These are phyloP conservation scores for Philhelius pedissequus DNA, from an alignment of 2,888 invertebrate species.

Conservation along the genomic window DNA sequence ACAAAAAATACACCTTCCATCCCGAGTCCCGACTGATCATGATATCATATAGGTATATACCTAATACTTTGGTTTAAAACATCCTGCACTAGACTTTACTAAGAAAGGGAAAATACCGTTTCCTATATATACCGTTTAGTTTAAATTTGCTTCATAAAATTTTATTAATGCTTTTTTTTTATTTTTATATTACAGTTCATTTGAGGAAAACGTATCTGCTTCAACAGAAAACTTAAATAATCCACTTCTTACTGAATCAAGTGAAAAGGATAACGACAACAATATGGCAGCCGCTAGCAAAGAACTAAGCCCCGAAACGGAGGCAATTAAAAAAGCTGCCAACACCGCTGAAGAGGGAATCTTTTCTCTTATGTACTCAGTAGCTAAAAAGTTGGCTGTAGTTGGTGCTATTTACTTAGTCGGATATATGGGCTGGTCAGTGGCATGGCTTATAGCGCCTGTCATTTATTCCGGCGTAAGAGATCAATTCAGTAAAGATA, in stretches of 20 bases:
- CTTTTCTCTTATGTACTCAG: constrained; percentile 82
- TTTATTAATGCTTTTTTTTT: neutral
- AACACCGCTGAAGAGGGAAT: constrained; percentile 78
- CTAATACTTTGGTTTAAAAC: too few relatives aligned
- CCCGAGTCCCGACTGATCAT: too few relatives aligned
- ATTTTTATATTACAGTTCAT: constrained; percentile 41
- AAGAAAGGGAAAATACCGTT: too few relatives aligned
- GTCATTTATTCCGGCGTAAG: constrained; percentile 88
- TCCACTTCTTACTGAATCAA: neutral
- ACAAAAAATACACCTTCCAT: too few relatives aligned
- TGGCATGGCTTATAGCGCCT: constrained; percentile 91
- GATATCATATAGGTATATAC: too few relatives aligned
- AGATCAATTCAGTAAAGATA: constrained; percentile 88
- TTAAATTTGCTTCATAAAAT: too few relatives aligned
- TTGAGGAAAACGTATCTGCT: constrained; percentile 28
- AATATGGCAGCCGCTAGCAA: constrained; percentile 61
- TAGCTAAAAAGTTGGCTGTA: constrained; percentile 85
- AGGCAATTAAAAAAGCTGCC: neutral
- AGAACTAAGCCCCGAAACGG: constrained; percentile 51
- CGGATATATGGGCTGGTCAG: constrained; percentile 89
- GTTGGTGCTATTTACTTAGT: constrained; percentile 88
- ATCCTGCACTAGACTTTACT: too few relatives aligned
- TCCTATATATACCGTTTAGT: too few relatives aligned
- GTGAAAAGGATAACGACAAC: constrained; percentile 7
- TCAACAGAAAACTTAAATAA: constrained; percentile 29